Conservation (phyloP, 2,888 invertebrate species). For the Microctonus brassicae region DNA sequence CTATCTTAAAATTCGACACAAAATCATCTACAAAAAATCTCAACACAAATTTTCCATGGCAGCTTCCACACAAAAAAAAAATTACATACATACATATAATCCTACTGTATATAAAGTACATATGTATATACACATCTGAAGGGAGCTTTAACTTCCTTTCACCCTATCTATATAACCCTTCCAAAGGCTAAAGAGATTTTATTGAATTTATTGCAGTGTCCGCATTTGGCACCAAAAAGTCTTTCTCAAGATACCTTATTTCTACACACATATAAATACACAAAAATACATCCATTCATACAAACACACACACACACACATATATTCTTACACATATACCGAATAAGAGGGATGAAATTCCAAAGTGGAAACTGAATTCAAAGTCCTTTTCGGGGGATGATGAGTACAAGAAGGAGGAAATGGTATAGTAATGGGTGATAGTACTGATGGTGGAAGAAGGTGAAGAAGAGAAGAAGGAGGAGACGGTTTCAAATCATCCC, state of each 20-base stretch:
- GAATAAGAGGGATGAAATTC: conserved; percentile 13
- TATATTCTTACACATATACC: not conserved
- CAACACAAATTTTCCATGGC: too few species aligned
- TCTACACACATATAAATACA: too few species aligned
- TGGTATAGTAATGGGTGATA: not conserved
- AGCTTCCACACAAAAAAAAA: too few species aligned
- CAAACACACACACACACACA: not conserved
- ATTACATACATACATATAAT: not conserved
- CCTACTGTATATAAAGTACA: not conserved
- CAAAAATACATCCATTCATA: too few species aligned
- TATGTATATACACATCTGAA: not conserved
- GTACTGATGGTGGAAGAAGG: not conserved
- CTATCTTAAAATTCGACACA: too few species aligned
- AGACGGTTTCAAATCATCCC: not conserved
- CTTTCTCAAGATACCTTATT: conserved; percentile 6
- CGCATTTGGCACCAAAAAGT: not conserved
- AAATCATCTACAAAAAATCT: too few species aligned
- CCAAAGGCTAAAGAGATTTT: not conserved
- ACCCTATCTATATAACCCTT: not conserved
- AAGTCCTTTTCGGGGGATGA: conserved; percentile 17
- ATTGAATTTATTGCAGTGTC: conserved; percentile 14
- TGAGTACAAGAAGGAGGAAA: not conserved
- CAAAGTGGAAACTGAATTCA: conserved; percentile 18
- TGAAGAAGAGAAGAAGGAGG: not conserved
- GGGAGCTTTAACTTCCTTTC: not conserved